These are phyloP conservation scores for Cheirogaleus medius DNA, from an alignment of 2,113 vertebrate genomes.

Conservation along the genomic window DNA sequence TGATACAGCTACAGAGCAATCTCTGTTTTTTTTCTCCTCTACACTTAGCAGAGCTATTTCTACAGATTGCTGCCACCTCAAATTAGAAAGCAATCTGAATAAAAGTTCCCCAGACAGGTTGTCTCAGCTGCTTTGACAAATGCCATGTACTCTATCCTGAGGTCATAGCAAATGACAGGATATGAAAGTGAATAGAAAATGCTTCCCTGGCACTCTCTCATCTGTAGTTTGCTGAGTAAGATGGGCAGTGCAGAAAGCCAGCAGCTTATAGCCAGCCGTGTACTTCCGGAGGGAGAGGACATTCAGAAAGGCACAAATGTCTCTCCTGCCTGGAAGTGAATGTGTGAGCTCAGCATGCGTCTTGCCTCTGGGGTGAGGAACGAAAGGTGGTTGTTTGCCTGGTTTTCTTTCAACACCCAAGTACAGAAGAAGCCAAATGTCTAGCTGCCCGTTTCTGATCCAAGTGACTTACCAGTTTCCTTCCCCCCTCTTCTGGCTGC, in stretches of 20 bases:
- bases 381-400: neutral
- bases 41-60: neutral
- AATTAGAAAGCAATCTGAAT: slow-evolving; percentile 49
- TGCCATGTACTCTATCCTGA: neutral
- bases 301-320: neutral
- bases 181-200: slow-evolving; percentile 40
- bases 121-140: slow-evolving; percentile 62
- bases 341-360: neutral
- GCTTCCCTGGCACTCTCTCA: neutral
- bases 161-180: slow-evolving; percentile 53
- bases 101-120: slow-evolving; percentile 25
- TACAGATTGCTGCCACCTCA: slow-evolving; percentile 20
- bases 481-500: neutral
- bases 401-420: slow-evolving; percentile 25
- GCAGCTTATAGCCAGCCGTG: neutral
- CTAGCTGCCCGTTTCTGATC: neutral
- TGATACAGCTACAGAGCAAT: neutral
- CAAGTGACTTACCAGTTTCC: neutral
- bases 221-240: slow-evolving; percentile 60
- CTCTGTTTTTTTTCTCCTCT: neutral
- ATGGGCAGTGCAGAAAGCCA: neutral
- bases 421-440: slow-evolving; percentile 6
- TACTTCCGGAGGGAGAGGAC: neutral
- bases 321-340: neutral
- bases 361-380: neutral